Evolutionary conservation across 2,888 invertebrate genomes (phyloP), one percentile per base, ranked within the genome.

Genomic region (Trypoxylon attenuatum): DNA sequence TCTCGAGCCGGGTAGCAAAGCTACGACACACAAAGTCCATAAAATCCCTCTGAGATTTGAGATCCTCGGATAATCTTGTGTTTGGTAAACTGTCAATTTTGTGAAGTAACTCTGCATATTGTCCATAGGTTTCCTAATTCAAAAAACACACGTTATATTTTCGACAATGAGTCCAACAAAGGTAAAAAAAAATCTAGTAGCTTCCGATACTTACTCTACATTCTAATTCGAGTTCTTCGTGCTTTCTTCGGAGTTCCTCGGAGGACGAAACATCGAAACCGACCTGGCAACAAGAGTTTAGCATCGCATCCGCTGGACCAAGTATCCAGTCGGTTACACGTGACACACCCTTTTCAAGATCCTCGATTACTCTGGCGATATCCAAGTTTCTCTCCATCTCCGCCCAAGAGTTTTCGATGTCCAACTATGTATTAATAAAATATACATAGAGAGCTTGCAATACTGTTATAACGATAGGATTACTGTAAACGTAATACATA

Each of bases 11-110:
- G 23, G 91, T 90, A 0, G 94, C 94, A 82, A 94, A 94, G 79
- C 92, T 93, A 58, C 93, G 90, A 77, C 93, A 94, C 0, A 94
- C 92, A 64, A 93, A 94, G 87, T 94, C 93, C 93, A 95, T 94
- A 82, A 94, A 94, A 81, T 94, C 94, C 66, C 92, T 89, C 79
- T 94, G 93, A 0, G 93, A 92, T 64, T 91, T 88, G 46, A 95
- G 87, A 84, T 94, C 93, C 52, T 81, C 85, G 46, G 88, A 89
- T 25, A 84, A 52, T 49, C 77, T 75, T 45, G 87, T 87, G 29
- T 88, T 87, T 0, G 90, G 88, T 57, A 92, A 87, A 43, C 88
- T 88, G 47, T 92, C 92, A 50, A 94, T 92, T 85, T 92, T 91
- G 82, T 94, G 93, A 8, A 94, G 88, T 42, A 94, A 84, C 81